Percentiles rank a stretch among this genome's conserved stretches.
Evolutionary conservation across 2,888 invertebrate species (phyloP).

Genomic region (Aphidoletes aphidimyza): DNA sequence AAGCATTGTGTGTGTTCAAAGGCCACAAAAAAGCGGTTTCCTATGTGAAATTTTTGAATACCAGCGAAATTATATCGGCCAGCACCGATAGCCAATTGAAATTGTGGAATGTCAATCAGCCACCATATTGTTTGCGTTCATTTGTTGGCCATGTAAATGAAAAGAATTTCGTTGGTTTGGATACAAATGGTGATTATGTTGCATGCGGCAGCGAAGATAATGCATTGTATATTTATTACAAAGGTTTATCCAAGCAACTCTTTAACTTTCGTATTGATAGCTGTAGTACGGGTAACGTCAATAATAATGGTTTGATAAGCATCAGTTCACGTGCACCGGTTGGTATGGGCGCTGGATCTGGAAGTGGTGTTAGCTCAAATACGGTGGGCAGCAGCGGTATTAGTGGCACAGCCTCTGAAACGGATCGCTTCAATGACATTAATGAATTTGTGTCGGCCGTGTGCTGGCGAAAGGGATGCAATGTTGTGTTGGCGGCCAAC

Average conservation of each 20-base stretch:
- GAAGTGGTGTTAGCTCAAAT: neutral
- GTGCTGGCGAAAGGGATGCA: slow-evolving; percentile 88
- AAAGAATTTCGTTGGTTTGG: slow-evolving; percentile 94
- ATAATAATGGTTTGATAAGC: slow-evolving; percentile 73
- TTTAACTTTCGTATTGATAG: slow-evolving; percentile 88
- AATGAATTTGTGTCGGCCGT: slow-evolving; percentile 96
- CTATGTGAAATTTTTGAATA: slow-evolving; percentile 90
- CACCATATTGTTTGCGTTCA: slow-evolving; percentile 81
- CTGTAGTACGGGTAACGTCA: slow-evolving; percentile 76
- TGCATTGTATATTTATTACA: slow-evolving; percentile 90
- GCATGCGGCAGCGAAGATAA: slow-evolving; percentile 97
- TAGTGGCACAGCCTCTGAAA: slow-evolving; percentile 54
- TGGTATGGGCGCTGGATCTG: neutral
- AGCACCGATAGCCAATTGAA: slow-evolving; percentile 92
- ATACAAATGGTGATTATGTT: slow-evolving; percentile 91
- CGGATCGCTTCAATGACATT: slow-evolving; percentile 71
- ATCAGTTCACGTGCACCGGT: neutral
- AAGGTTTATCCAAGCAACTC: slow-evolving; percentile 86
- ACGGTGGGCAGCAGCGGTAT: neutral
- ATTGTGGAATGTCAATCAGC: slow-evolving; percentile 85
- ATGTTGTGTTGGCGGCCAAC: slow-evolving; percentile 90
- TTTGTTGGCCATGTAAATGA: slow-evolving; percentile 94
- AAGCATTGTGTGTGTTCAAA: slow-evolving; percentile 83
- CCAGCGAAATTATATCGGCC: slow-evolving; percentile 87
- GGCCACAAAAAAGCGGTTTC: slow-evolving; percentile 95